Evolutionary conservation across 2,113 vertebrate species (phyloP), one percentile per base, ranked within the genome.

Genomic region (Rhodinocichla rosea): DNA sequence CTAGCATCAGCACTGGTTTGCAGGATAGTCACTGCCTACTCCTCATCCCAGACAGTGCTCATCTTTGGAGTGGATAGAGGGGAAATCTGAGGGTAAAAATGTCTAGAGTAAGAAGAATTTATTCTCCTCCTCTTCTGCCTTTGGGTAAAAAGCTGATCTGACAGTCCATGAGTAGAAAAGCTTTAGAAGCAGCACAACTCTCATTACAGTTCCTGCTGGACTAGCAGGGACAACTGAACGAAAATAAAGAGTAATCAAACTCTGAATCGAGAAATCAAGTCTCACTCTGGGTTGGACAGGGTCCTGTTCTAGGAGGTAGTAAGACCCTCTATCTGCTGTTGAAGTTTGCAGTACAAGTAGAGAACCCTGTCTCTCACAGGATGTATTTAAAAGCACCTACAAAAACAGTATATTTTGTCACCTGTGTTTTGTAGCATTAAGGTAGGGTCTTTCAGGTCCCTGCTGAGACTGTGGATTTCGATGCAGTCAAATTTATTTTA

Each of bases 241-340:
- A 57, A 89, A 89, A 49, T 12, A 42, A 83, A 73, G 27, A 37
- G 15, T 11, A 57, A 74, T 37, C 26, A 57, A 42, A 50, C 6
- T 44, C 27, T 60, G 22, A 87, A 74, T 59, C 13, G 67, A 78
- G 52, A 82, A 64, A 75, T 20, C 13, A 56, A 11, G 18, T 30
- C 20, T 57, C 63, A 49, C 10, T 71, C 19, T 59, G 7, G 4
- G 11, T 44, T 40, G 10, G 19, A 60, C 11, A 56, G 22, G 9
- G 11, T 47, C 33, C 28, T 0, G 0, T 79, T 1, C 15, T 53
- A 22, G 37, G 40, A 65, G 16, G 20, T 57, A n/a, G 35, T 14
- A 18, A 69, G 32, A 40, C 17, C 15, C 8, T 71, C n/a, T 47
- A 2, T 44, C 11, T 53, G 11, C n/a, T 52, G 17, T 13, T 86